phyloP scores from a whole-genome alignment of 2,888 invertebrate genomes.

The Hemicrepidius hirtus region DNA sequence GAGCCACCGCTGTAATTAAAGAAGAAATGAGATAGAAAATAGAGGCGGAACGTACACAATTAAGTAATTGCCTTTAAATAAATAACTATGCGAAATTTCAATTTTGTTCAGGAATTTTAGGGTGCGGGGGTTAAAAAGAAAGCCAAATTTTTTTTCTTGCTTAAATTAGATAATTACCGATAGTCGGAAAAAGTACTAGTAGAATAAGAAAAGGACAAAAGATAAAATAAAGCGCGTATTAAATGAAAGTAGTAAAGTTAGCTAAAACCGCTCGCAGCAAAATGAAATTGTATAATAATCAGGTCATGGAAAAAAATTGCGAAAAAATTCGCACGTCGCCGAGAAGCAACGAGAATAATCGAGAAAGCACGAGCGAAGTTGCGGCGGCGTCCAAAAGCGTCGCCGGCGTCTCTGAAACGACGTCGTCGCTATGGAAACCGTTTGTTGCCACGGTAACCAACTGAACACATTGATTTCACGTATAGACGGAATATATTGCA shows the following conservation, averaged over 20 bases:
- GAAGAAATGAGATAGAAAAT: constrained; percentile 10
- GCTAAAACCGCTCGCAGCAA: constrained; percentile 34
- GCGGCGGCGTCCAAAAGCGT: constrained; percentile 53
- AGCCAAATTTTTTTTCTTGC: too few relatives aligned
- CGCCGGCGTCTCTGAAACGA: constrained; percentile 57
- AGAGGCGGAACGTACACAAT: constrained; percentile 7
- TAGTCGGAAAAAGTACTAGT: not conserved
- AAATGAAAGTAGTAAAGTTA: constrained; percentile 35
- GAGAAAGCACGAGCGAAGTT: constrained; percentile 34
- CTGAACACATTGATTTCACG: constrained; percentile 72
- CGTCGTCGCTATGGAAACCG: constrained; percentile 61
- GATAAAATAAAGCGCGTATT: not conserved
- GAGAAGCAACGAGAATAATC: constrained; percentile 40
- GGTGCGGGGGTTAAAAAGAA: too few relatives aligned
- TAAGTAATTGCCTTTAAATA: not conserved
- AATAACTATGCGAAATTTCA: too few relatives aligned
- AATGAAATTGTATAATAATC: constrained; percentile 55
- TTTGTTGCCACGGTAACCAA: constrained; percentile 64
- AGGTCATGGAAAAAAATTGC: constrained; percentile 60
- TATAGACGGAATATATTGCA: constrained; percentile 72
- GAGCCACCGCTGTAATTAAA: constrained; percentile 3
- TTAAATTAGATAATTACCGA: too few relatives aligned
- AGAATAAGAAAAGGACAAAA: not conserved
- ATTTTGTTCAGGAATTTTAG: too few relatives aligned
- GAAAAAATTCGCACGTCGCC: constrained; percentile 55